These are phyloP conservation scores for Euzophera pinguis DNA, from an alignment of 2,888 invertebrate genomes.

Conservation along the genomic window DNA sequence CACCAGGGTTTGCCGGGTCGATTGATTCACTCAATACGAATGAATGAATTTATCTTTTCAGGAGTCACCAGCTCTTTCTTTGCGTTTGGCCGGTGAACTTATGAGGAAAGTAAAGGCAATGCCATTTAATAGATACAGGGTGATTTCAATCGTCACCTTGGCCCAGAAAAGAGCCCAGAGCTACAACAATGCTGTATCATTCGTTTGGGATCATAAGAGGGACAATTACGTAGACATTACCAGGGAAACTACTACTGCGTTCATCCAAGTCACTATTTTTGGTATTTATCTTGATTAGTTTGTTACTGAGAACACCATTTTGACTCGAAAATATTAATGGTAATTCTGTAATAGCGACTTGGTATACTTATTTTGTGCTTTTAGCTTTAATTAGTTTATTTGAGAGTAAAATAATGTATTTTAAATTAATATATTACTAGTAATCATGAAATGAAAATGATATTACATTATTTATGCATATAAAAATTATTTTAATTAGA, in stretches of 20 bases:
- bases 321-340: no score
- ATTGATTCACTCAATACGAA: no score
- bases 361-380: no score
- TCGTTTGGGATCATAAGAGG: conserved; percentile 65
- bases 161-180: conserved; percentile 60
- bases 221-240: conserved; percentile 43
- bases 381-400: no score
- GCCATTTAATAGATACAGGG: conserved; percentile 54
- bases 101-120: conserved; percentile 51
- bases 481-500: no score
- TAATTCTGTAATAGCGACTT: no score
- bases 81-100: conserved; percentile 48
- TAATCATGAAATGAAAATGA: no score
- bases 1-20: no score
- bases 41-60: conserved; percentile 22
- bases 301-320: no score
- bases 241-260: conserved; percentile 36
- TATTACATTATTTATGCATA: no score
- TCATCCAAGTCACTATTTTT: conserved; percentile 61
- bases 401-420: no score
- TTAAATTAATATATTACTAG: no score
- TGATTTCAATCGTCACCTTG: conserved; percentile 53
- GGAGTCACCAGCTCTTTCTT: conserved; percentile 42
- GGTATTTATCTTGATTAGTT: conserved; percentile 51
- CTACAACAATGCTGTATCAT: conserved; percentile 59